Conservation (phyloP, 64 coral and sea anemone species). For the Hydrozoanthus tunicans region DNA sequence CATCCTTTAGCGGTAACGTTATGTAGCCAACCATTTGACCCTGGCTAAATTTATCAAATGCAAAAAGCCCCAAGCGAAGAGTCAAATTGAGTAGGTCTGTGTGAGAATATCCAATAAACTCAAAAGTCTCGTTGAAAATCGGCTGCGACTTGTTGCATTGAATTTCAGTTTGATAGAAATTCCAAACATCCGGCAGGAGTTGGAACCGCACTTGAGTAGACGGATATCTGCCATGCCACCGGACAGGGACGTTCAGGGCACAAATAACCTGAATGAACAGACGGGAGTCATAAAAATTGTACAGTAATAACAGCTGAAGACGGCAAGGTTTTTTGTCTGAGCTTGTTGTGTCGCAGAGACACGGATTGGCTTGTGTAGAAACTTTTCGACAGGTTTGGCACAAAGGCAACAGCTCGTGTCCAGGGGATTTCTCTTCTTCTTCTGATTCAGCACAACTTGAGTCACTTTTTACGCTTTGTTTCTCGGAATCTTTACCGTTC, state of each 20-base stretch:
- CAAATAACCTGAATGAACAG: conserved; percentile 85
- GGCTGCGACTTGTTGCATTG: conserved; percentile 68
- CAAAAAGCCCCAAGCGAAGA: conserved; percentile 75
- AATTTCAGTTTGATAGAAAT: conserved; percentile 82
- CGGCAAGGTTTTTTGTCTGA: conserved; percentile 46
- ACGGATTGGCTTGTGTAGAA: conserved; percentile 45
- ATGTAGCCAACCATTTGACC: conserved; percentile 78
- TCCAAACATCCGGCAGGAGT: conserved; percentile 76
- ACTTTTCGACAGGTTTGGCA: conserved; percentile 45
- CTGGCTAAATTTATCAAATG: conserved; percentile 82
- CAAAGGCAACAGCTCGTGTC: conserved; percentile 12
- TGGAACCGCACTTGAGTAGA: conserved; percentile 92
- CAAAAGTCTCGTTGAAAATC: conserved; percentile 93
- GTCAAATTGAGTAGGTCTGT: conserved; percentile 69
- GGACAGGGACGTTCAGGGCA: conserved; percentile 64
- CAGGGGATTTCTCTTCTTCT: conserved; percentile 24
- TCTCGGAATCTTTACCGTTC: conserved; percentile 15
- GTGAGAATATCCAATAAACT: conserved; percentile 88
- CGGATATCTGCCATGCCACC: conserved; percentile 74
- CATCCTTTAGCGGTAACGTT: conserved; percentile 52
- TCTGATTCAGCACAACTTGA: conserved; percentile 33
- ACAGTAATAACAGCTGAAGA: conserved; percentile 71
- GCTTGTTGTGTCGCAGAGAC: not conserved
- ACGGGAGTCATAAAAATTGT: conserved; percentile 73
- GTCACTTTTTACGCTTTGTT: conserved; percentile 35